Percentiles rank a stretch among this genome's conserved stretches.
Evolutionary conservation across 2,888 invertebrate genomes (phyloP).

Genomic region (Drosophila yooni): DNA sequence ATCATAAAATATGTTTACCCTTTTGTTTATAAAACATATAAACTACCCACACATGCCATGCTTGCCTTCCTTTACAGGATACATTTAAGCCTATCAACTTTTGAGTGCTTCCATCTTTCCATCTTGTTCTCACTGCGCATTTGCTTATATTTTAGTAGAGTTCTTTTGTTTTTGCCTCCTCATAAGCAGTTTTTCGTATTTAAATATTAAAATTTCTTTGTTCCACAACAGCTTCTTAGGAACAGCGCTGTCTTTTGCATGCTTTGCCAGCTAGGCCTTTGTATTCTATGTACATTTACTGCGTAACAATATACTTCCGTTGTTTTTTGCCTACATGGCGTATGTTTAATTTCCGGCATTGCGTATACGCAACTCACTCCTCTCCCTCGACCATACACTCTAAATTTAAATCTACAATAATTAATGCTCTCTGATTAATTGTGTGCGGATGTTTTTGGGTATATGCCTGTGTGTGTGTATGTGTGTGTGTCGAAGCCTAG

Average conservation of each 20-base stretch:
- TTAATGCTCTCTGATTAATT: conserved; percentile 65
- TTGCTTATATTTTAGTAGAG: conserved; percentile 45
- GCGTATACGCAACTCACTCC: conserved; percentile 38
- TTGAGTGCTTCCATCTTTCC: neutral
- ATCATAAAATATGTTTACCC: neutral
- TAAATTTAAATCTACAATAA: conserved; percentile 34
- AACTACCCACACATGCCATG: neutral
- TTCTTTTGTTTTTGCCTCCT: conserved; percentile 33
- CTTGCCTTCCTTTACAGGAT: neutral
- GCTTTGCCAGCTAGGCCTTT: conserved; percentile 3
- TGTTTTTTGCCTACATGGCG: conserved; percentile 53
- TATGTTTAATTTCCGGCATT: conserved; percentile 78
- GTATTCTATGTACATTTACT: conserved; percentile 30
- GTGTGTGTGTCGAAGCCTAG: conserved; percentile 34
- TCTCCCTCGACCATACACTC: neutral
- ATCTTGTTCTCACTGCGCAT: conserved; percentile 12
- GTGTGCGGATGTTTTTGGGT: conserved; percentile 47
- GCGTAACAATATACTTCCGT: conserved; percentile 71
- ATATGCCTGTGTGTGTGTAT: conserved; percentile 13
- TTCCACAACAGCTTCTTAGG: conserved; percentile 33
- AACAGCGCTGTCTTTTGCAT: conserved; percentile 11
- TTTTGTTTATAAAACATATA: neutral
- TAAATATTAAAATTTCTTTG: conserved; percentile 69
- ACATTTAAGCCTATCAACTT: neutral
- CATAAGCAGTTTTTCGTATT: conserved; percentile 67